These are phyloP conservation scores for Mohoua ochrocephala DNA, from an alignment of 2,113 vertebrate species.

Conservation along the genomic window DNA sequence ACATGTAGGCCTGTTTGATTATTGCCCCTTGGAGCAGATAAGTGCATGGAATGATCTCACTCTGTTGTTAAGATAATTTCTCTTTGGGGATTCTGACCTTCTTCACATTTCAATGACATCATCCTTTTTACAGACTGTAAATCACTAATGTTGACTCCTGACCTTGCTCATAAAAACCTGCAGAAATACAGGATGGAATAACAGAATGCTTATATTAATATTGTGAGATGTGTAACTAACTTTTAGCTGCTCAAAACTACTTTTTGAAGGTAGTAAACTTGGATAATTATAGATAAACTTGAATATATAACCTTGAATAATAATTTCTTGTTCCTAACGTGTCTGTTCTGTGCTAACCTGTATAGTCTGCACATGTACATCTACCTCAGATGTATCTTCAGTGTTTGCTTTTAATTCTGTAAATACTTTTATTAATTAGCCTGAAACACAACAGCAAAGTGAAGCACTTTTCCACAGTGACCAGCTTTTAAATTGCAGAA, in stretches of 20 bases:
- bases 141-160: constrained; percentile 20
- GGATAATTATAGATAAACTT: background rate
- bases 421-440: background rate
- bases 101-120: constrained; percentile 52
- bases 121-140: constrained; percentile 32
- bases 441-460: background rate
- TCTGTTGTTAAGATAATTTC: constrained; percentile 57
- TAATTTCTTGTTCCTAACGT: background rate
- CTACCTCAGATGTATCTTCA: background rate
- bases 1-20: constrained; percentile 3
- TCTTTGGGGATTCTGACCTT: constrained; percentile 55
- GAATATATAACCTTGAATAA: background rate
- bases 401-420: background rate
- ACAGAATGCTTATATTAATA: background rate
- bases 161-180: constrained; percentile 30
- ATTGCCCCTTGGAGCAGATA: constrained; percentile 33
- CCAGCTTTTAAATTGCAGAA: background rate
- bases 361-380: background rate
- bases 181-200: background rate
- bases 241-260: background rate
- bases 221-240: background rate
- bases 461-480: background rate
- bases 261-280: background rate
- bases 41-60: constrained; percentile 61
- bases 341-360: background rate